A percentile compares a stretch with the other conserved stretches of the same genome.
phyloP scores from a whole-genome alignment of 2,888 invertebrate species.

The Pammene aurita region DNA sequence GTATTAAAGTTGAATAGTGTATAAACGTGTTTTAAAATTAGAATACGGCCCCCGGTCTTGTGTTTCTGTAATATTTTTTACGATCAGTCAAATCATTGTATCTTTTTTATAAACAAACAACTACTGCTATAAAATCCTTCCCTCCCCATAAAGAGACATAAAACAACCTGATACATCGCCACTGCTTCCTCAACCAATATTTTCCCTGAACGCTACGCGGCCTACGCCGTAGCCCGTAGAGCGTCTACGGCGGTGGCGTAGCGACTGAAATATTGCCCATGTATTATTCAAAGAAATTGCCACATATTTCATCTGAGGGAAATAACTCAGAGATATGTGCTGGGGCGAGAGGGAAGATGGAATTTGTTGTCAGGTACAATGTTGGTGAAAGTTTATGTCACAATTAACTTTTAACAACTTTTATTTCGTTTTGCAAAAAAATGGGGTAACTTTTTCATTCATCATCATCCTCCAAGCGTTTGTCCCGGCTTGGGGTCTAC shows the following conservation, averaged over 20 bases:
- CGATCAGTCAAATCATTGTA: no score
- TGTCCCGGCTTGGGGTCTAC: no score
- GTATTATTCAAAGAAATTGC: constrained; percentile 86
- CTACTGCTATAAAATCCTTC: constrained; percentile 29
- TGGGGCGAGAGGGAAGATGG: constrained; percentile 57
- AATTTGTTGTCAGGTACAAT: constrained; percentile 31
- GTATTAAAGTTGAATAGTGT: no score
- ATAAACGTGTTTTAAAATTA: no score
- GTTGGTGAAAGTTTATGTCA: neutral
- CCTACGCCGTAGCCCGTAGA: constrained; percentile 52
- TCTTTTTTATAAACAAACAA: constrained; percentile 6
- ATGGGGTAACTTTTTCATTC: no score
- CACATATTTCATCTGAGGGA: constrained; percentile 84
- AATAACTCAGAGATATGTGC: constrained; percentile 79
- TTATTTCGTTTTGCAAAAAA: no score
- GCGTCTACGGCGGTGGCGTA: constrained; percentile 51
- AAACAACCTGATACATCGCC: constrained; percentile 59
- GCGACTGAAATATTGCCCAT: constrained; percentile 83
- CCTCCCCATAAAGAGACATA: constrained; percentile 45
- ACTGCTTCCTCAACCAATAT: constrained; percentile 54
- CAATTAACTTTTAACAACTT: constrained; percentile 1
- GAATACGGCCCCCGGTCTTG: no score
- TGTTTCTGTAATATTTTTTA: no score
- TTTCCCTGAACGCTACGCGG: constrained; percentile 43
- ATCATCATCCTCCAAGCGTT: no score